A percentile compares a stretch with the other conserved stretches of the same genome.
phyloP scores from a whole-genome alignment of 2,888 invertebrate genomes.

The Mimas tiliae region DNA sequence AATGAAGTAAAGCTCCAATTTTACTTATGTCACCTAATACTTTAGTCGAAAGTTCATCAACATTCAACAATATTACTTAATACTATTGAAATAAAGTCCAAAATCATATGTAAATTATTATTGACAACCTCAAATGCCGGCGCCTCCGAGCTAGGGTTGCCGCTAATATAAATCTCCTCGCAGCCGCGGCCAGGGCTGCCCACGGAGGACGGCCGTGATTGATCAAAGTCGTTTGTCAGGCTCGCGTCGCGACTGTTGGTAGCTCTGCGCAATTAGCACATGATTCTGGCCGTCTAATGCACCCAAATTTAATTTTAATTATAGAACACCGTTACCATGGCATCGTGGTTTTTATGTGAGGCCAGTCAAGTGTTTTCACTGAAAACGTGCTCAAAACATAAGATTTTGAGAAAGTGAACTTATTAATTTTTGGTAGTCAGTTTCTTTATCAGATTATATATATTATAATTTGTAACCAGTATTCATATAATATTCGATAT shows the following conservation, averaged over 20 bases:
- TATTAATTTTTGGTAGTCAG: no score
- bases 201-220: constrained; percentile 78
- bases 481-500: no score
- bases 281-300: constrained; percentile 78
- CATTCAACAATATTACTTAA: not conserved
- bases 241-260: constrained; percentile 76
- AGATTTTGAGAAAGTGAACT: no score
- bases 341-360: not conserved
- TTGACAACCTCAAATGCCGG: constrained; percentile 53
- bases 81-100: constrained; percentile 41
- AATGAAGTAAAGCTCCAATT: constrained; percentile 25
- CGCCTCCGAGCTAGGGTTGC: constrained; percentile 70
- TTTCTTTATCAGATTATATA: no score
- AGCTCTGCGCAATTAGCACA: constrained; percentile 78
- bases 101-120: constrained; percentile 49
- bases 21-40: constrained; percentile 24
- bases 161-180: constrained; percentile 61
- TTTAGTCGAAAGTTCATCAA: constrained; percentile 16
- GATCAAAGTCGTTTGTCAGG: constrained; percentile 83
- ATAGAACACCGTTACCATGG: constrained; percentile 49
- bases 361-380: not conserved
- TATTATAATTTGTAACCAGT: no score
- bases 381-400: not conserved
- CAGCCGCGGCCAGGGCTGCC: constrained; percentile 71
- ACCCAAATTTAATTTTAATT: constrained; percentile 76